A percentile compares a stretch with the other conserved stretches of the same genome.
phyloP scores from a whole-genome alignment of 2,113 vertebrate genomes.

The Vicugna pacos region DNA sequence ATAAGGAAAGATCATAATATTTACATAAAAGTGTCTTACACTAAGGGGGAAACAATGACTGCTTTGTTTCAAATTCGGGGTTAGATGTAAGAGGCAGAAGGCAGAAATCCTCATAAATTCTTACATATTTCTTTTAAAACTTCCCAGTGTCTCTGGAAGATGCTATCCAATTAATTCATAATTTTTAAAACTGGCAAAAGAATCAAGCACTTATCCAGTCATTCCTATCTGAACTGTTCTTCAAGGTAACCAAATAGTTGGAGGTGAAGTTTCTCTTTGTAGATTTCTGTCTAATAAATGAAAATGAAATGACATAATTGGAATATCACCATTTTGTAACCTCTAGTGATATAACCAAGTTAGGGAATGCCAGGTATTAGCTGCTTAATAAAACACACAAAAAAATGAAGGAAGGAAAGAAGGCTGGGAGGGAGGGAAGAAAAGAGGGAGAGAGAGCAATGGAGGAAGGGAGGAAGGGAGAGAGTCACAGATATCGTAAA shows the following conservation, averaged over 20 bases:
- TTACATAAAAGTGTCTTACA: neutral
- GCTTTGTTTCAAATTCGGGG: slow-evolving; percentile 22
- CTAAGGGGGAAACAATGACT: neutral
- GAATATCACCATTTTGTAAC: neutral
- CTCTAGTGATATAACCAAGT: neutral
- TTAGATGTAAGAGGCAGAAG: neutral
- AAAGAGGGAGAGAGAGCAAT: too few relatives aligned
- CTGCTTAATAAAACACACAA: neutral
- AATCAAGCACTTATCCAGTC: neutral
- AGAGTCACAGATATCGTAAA: too few relatives aligned
- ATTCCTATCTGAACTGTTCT: neutral
- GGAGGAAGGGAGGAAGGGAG: too few relatives aligned
- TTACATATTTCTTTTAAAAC: neutral
- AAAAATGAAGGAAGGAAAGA: neutral
- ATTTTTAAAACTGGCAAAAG: slow-evolving; percentile 1
- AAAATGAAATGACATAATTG: neutral
- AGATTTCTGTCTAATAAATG: neutral
- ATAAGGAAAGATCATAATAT: neutral
- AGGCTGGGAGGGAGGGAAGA: too few relatives aligned
- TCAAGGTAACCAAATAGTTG: neutral
- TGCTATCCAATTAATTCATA: neutral
- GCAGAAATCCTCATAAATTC: neutral
- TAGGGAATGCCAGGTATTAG: neutral
- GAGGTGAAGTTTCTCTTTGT: neutral
- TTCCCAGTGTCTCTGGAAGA: neutral